Evolutionary conservation across 2,113 vertebrate species (phyloP), one percentile per base, ranked within the genome.

Genomic region (Macrotis lagotis): DNA sequence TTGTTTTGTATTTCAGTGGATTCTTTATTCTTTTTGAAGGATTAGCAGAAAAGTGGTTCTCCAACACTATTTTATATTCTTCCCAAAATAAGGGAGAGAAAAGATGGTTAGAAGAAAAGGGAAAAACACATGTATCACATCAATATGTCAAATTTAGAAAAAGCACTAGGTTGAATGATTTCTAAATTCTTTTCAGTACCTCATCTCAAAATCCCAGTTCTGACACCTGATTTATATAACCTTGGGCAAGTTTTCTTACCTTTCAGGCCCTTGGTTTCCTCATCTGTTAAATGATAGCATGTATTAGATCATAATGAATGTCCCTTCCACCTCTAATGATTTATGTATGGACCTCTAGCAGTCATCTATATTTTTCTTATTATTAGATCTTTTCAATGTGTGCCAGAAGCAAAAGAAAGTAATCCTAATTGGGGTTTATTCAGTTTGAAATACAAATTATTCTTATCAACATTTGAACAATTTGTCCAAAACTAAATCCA

Each of bases 361-460:
- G 48, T 12, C 88, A 49, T 49, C 48, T 90, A 66, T 90, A 74
- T 92, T 89, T 93, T 49, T 96, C 90, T 91, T 90, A 94, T 90
- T 25, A 52, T 52, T 48, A 93, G 51, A 95, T 52, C 50, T 96
- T 92, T 90, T 90, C 91, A 89, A 25, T 90, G 19, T 49, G 25
- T 96, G 55, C 93, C 59, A 97, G 92, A 97, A 96, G 89, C 55
- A 95, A 96, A 97, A 94, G 50, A 90, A 83, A 92, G 8, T 91
- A 94, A 74, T 96, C 50, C 51, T 12, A 0, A 89, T 96, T 97
- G 48, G 89, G 95, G 91, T 98, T 95, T 96, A 90, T 96, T 95
- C 93, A 96, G 44, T 96, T 98, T 98, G 96, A 97, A 97, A 97
- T 93, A 95, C 97, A 97, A 97, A 51, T 96, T 97, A 59, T 97